Conservation (phyloP, 2,888 invertebrate genomes). For the Cepaea hortensis region DNA sequence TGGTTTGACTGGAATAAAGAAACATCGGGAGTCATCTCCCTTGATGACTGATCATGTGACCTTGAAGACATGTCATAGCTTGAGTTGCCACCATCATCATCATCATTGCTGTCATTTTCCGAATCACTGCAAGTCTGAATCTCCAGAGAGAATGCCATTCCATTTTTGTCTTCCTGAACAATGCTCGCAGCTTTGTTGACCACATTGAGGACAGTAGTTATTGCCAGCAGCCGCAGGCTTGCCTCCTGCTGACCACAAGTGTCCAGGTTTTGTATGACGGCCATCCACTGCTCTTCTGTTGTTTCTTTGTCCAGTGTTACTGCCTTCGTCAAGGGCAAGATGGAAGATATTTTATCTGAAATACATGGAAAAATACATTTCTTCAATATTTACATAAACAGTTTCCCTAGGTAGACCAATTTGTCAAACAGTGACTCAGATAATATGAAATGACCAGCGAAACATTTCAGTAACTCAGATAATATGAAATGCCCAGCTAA, state of each 20-base stretch:
- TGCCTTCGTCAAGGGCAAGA: slow-evolving; percentile 51
- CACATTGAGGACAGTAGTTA: slow-evolving; percentile 62
- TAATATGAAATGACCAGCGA: too few species aligned
- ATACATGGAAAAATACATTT: background rate
- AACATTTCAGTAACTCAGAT: too few species aligned
- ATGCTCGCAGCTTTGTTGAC: slow-evolving; percentile 59
- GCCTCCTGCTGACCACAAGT: slow-evolving; percentile 65
- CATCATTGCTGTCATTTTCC: slow-evolving; percentile 24
- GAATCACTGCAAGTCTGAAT: slow-evolving; percentile 38
- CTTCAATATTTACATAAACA: background rate
- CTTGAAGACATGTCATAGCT: slow-evolving; percentile 26
- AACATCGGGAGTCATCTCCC: slow-evolving; percentile 35
- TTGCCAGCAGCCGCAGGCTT: slow-evolving; percentile 64
- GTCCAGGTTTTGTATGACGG: slow-evolving; percentile 61
- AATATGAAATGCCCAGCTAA: too few species aligned
- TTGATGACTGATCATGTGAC: slow-evolving; percentile 32
- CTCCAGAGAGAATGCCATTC: slow-evolving; percentile 14
- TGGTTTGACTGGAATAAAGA: background rate
- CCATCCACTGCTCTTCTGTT: slow-evolving; percentile 64
- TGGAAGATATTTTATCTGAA: background rate
- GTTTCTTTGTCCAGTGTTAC: slow-evolving; percentile 67
- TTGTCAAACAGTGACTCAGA: background rate
- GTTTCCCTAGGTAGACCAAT: background rate
- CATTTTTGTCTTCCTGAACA: slow-evolving; percentile 33
- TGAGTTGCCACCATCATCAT: slow-evolving; percentile 14